Conservation (phyloP, 53 echinoderm and acorn worm species). For the Paracentrotus lividus region DNA sequence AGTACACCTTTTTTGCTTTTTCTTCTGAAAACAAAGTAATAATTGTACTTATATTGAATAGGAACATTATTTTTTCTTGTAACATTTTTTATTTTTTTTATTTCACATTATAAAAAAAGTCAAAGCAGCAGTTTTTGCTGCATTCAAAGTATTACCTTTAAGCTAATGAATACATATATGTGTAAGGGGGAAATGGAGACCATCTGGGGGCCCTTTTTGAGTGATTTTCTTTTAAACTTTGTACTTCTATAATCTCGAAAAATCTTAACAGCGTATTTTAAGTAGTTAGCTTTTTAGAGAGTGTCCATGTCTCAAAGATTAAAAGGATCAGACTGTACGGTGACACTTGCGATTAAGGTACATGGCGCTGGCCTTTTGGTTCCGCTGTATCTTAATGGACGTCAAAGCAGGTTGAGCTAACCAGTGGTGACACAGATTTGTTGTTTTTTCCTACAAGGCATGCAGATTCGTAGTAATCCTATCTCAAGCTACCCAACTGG, state of each 20-base stretch:
- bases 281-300: background rate
- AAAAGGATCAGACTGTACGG: background rate
- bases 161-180: too few relatives aligned
- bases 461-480: constrained; percentile 46
- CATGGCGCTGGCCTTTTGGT: constrained; percentile 34
- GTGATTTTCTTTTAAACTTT: background rate
- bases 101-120: too few relatives aligned
- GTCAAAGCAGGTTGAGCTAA: background rate
- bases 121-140: too few relatives aligned
- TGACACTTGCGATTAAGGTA: background rate
- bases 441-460: constrained; percentile 50
- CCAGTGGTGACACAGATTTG: constrained; percentile 48
- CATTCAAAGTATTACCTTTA: too few relatives aligned
- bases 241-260: background rate
- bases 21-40: too few relatives aligned
- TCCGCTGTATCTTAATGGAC: constrained; percentile 42
- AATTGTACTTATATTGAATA: too few relatives aligned
- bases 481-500: background rate
- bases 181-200: too few relatives aligned
- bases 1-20: too few relatives aligned
- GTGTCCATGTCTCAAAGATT: background rate
- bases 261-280: background rate
- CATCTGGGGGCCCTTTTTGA: background rate
- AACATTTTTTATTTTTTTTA: too few relatives aligned
- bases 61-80: too few relatives aligned